Evolutionary conservation across 2,113 vertebrate species (phyloP).

Genomic region (Taxidea taxus): DNA sequence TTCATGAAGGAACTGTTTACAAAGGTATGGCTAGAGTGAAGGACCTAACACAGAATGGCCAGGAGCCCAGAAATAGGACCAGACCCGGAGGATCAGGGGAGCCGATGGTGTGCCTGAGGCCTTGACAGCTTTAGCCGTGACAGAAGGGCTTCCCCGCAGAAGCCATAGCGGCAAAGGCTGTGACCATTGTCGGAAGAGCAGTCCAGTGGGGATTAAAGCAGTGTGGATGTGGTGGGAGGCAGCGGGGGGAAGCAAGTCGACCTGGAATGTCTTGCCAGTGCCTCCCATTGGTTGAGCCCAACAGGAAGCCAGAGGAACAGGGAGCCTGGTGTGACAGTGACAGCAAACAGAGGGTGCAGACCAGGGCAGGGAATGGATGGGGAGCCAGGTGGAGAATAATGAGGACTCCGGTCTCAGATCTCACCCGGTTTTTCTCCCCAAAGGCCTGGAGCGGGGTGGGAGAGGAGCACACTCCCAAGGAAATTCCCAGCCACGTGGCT

Average conservation of each 20-base stretch:
- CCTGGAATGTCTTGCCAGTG: not conserved
- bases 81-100: not conserved
- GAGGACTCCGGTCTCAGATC: not conserved
- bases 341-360: not conserved
- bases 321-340: too few species aligned
- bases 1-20: not conserved
- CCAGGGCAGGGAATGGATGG: not conserved
- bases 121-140: not conserved
- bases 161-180: rapidly evolving
- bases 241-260: not conserved
- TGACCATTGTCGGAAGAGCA: rapidly evolving
- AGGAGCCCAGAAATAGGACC: not conserved
- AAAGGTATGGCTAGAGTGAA: not conserved
- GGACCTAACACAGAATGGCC: not conserved
- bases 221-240: rapidly evolving
- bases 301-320: not conserved
- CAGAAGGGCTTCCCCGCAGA: not conserved
- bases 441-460: not conserved
- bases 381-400: not conserved
- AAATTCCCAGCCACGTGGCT: not conserved
- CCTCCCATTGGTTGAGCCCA: not conserved
- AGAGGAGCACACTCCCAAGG: too few species aligned
- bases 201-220: not conserved
- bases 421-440: not conserved
- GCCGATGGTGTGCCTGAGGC: not conserved